Evolutionary conservation across 2,888 invertebrate genomes (phyloP), one percentile per base, ranked within the genome.

Genomic region (Orchestes rusci): DNA sequence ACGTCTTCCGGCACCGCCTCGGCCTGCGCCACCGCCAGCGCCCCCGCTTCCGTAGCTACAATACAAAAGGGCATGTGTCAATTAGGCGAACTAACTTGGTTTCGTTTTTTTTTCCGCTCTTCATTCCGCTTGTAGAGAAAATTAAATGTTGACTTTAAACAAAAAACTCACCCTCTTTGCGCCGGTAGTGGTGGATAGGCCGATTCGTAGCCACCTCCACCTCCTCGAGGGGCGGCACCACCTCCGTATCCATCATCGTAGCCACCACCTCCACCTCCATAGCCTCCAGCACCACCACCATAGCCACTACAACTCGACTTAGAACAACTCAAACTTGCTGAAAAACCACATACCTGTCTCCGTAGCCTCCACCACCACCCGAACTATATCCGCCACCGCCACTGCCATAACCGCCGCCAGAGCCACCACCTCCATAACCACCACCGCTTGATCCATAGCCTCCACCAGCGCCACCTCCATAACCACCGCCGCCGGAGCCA

Each of bases 91-190:
- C n/a, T n/a, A n/a, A n/a, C n/a, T n/a, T n/a, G n/a, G n/a, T n/a
- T n/a, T n/a, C n/a, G n/a, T n/a, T n/a, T n/a, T n/a, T n/a, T n/a
- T n/a, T n/a, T n/a, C n/a, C n/a, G n/a, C n/a, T n/a, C n/a, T n/a
- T n/a, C n/a, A n/a, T n/a, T n/a, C n/a, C n/a, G n/a, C n/a, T n/a
- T n/a, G n/a, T n/a, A n/a, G n/a, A n/a, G n/a, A n/a, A n/a, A n/a
- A n/a, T n/a, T n/a, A n/a, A n/a, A n/a, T n/a, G n/a, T n/a, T n/a
- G n/a, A n/a, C n/a, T n/a, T n/a, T n/a, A n/a, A n/a, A n/a, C n/a
- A n/a, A n/a, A n/a, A n/a, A n/a, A 42, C 55, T 58, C 42, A 58
- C 58, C 57, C 55, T 49, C 58, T 47, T 40, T 56, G 56, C 37
- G 52, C 53, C 16, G 57, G 56, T 30, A 58, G 46, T n/a, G 58